Percentiles rank a stretch among this genome's conserved stretches.
phyloP scores from a whole-genome alignment of 2,888 invertebrate species.

The Sycophila texana region DNA sequence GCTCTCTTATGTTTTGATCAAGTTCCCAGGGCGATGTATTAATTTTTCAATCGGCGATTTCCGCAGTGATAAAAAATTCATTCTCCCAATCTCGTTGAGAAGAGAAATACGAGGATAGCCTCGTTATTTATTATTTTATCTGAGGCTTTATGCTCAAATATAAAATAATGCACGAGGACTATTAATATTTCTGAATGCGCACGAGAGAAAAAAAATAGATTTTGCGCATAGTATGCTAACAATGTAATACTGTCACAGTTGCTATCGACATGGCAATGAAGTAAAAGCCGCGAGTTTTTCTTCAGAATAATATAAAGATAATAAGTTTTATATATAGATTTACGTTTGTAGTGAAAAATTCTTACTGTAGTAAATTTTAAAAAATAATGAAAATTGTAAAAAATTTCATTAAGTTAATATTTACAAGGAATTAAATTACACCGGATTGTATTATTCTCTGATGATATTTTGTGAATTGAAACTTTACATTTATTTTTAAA shows the following conservation, averaged over 20 bases:
- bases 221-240: neutral
- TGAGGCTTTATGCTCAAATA: neutral
- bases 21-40: constrained; percentile 30
- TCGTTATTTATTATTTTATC: neutral
- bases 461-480: too few species aligned
- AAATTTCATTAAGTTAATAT: too few species aligned
- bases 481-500: too few species aligned
- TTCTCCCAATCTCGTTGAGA: neutral
- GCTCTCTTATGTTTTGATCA: constrained; percentile 22
- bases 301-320: too few species aligned
- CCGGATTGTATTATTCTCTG: too few species aligned
- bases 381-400: too few species aligned
- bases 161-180: neutral
- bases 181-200: neutral
- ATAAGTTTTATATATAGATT: too few species aligned
- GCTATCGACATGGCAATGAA: neutral
- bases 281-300: neutral
- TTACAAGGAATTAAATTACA: too few species aligned
- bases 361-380: too few species aligned
- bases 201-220: neutral
- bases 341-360: too few species aligned
- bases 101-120: neutral
- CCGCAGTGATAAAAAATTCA: neutral
- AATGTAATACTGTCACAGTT: neutral
- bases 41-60: neutral